Evolutionary conservation across 2,797 vertebrate species (phyloP), one percentile per base, ranked within the genome.

Genomic region (Sebastolobus alascanus): DNA sequence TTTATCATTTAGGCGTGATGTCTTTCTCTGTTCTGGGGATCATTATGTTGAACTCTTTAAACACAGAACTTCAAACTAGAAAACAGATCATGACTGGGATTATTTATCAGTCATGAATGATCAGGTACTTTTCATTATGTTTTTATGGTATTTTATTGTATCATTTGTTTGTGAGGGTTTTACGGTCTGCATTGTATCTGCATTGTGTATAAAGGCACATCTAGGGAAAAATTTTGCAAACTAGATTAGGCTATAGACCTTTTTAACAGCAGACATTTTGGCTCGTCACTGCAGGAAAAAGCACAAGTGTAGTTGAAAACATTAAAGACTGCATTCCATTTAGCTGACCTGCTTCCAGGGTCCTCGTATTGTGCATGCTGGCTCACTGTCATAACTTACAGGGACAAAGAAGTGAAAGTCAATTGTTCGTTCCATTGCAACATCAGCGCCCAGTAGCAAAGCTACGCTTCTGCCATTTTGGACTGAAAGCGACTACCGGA

Each of bases 401-500:
- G 40, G 13, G 40, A 43, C 40, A 43, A 43, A 43, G 40, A 43
- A 43, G 40, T 43, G 40, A 43, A 43, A 43, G 40, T 43, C 40
- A 43, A 1, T 43, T 40, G 13, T 43, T 43, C 13, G 40, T 43
- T 43, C 40, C 40, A 43, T 43, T 6, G 13, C 40, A 43, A 43
- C 5, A 43, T 43, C 13, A 43, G 2, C 40, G 13, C 13, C 40
- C 40, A 6, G 40, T 13, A 46, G 0, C 14, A 46, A 46, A 46
- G 43, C 43, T 46, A 46, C 0, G 3, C 0, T 18, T 46, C 0
- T 0, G 43, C 6, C 14, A 46, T 46, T 46, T 18, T 46, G 6
- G 14, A 46, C 43, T 46, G 43, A 46, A 46, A 46, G 43, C 43
- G 0, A 46, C 43, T 18, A 16, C 0, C 6, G 6, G 43, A 46